phyloP scores from a whole-genome alignment of 2,888 invertebrate species.

The Coremacera marginata region DNA sequence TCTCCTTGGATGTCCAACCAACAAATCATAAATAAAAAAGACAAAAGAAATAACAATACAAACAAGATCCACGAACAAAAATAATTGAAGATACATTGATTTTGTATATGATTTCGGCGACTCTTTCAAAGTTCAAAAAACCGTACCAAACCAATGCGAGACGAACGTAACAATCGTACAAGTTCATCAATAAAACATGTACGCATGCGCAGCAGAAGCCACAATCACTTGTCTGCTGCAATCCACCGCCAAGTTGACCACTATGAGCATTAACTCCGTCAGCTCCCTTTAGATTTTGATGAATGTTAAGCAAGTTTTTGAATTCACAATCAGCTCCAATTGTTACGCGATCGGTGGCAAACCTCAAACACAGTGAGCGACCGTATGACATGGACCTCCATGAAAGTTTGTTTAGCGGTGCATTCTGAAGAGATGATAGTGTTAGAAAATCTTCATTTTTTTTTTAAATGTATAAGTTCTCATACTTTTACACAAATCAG shows the following conservation, averaged over 20 bases:
- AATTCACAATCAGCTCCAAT: slow-evolving; percentile 37
- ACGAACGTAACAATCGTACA: slow-evolving; percentile 54
- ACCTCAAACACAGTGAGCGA: slow-evolving; percentile 43
- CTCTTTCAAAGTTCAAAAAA: slow-evolving; percentile 46
- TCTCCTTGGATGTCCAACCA: slow-evolving; percentile 42
- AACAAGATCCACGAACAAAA: slow-evolving; percentile 4
- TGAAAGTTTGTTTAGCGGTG: slow-evolving; percentile 55
- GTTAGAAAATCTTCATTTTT: too few relatives aligned
- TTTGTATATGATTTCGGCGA: slow-evolving; percentile 61
- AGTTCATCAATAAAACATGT: slow-evolving; percentile 68
- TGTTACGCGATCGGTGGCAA: slow-evolving; percentile 38
- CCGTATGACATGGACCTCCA: slow-evolving; percentile 66
- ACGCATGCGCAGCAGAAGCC: slow-evolving; percentile 41
- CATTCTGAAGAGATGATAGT: too few relatives aligned
- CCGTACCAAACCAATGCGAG: slow-evolving; percentile 41
- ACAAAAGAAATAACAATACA: neutral
- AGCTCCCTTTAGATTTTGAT: slow-evolving; percentile 25
- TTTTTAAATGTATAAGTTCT: too few relatives aligned
- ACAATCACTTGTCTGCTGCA: slow-evolving; percentile 25
- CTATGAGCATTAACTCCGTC: neutral
- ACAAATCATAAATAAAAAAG: slow-evolving; percentile 45
- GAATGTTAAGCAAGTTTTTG: slow-evolving; percentile 19
- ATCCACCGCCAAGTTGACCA: neutral
- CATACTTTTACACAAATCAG: too few relatives aligned
- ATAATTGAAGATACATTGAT: slow-evolving; percentile 45